phyloP scores from a whole-genome alignment of 2,797 vertebrate genomes.

The Centropyge bicolor region DNA sequence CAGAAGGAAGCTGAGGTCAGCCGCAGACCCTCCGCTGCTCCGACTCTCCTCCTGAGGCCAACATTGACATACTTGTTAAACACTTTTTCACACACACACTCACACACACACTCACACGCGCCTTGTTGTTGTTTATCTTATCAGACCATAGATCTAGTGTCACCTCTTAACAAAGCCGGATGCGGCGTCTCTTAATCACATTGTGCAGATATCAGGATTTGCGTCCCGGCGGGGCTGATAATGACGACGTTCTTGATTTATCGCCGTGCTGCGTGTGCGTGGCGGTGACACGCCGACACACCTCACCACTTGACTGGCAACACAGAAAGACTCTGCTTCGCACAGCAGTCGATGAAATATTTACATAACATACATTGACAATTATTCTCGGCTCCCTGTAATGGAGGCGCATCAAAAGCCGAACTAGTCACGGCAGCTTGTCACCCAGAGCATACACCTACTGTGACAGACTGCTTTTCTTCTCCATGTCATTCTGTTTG shows the following conservation, averaged over 20 bases:
- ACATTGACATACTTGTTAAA: constrained; percentile 41
- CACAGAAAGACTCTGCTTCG: constrained; percentile 13
- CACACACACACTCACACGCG: neutral
- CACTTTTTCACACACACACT: constrained; percentile 13
- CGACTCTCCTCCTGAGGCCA: constrained; percentile 42
- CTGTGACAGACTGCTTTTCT: neutral
- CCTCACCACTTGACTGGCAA: constrained; percentile 48
- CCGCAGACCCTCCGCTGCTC: constrained; percentile 27
- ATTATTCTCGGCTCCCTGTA: constrained; percentile 28
- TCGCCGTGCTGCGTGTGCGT: constrained; percentile 26
- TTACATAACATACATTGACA: constrained; percentile 44
- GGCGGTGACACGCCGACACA: constrained; percentile 47
- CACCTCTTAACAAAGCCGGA: constrained; percentile 42
- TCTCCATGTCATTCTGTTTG: neutral
- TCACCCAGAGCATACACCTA: constrained; percentile 11
- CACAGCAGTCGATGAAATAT: constrained; percentile 47
- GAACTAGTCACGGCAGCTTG: constrained; percentile 18
- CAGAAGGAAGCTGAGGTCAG: constrained; percentile 52
- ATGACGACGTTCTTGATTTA: constrained; percentile 43
- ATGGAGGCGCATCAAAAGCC: constrained; percentile 19
- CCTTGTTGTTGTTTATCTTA: constrained; percentile 40
- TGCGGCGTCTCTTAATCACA: constrained; percentile 28
- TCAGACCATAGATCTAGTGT: constrained; percentile 35
- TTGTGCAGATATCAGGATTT: constrained; percentile 54
- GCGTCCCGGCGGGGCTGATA: constrained; percentile 25